Evolutionary conservation across 2,888 invertebrate genomes (phyloP), one percentile per base, ranked within the genome.

Genomic region (Coenonympha arcania): DNA sequence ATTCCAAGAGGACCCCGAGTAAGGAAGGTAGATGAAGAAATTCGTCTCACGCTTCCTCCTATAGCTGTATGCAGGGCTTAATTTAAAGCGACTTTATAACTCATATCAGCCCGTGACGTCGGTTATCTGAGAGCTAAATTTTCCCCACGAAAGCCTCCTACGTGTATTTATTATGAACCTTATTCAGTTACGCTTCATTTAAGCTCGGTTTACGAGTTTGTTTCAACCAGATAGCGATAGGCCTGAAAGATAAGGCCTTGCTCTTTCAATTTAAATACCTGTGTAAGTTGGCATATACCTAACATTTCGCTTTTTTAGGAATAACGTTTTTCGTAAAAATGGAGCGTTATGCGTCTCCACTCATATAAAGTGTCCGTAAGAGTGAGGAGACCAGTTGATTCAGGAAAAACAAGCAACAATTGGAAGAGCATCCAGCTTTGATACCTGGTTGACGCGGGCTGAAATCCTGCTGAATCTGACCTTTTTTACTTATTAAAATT

Each of bases 91-190:
- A 16, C 41, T 54, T 51, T 48, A 47, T 54, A 50, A 50, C 47
- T 50, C 50, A 47, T 44, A 54, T 50, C 45, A 47, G 36, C 41
- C 34, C 40, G 43, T 48, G 50, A 50, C 50, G 43, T 54, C 33
- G 31, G 51, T 51, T 54, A 54, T 51, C 51, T 51, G 11, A 16
- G 22, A 41, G 33, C 36, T 48, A 45, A 36, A 42, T 54, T 52
- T 48, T 39, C 42, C 44, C 26, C 41, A 11, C 41, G 15, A 50
- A 41, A 26, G 34, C 28, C 44, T 19, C 37, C 30, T 28, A 28
- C 28, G 33, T 19, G 31, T 33, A 52, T 52, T 52, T 52, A 43
- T 26, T 39, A 40, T 40, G 16, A 39, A 19, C 33, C 48, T 44
- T 22, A 20, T 33, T 43, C 15, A 18, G 20, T 41, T 41, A 41